Percentiles rank a stretch among this genome's conserved stretches.
Evolutionary conservation across 2,113 vertebrate species (phyloP).

Genomic region (Grus americana): DNA sequence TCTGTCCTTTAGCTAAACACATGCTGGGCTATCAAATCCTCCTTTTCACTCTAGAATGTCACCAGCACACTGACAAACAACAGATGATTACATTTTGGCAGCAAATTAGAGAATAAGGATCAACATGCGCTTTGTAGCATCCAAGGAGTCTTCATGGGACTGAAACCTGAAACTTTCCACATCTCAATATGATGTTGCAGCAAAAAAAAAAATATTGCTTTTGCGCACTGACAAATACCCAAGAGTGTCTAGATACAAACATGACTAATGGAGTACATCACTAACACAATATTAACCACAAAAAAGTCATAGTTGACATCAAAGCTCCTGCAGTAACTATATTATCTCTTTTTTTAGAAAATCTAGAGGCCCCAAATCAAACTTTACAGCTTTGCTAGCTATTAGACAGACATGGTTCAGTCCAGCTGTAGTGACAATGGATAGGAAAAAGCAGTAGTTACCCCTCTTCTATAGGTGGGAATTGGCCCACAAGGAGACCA

Average conservation of each 20-base stretch:
- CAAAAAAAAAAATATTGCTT: not conserved
- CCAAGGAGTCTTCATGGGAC: not conserved
- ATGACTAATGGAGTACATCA: not conserved
- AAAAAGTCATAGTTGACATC: not conserved
- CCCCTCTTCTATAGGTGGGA: not conserved
- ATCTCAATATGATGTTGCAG: not conserved
- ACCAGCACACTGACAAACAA: not conserved
- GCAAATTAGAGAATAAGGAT: not conserved
- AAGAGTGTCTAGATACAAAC: not conserved
- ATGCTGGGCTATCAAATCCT: not conserved
- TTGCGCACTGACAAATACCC: not conserved
- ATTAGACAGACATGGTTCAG: not conserved
- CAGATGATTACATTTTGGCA: conserved; percentile 9
- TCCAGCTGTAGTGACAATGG: not conserved
- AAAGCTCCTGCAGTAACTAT: not conserved
- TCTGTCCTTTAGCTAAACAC: not conserved
- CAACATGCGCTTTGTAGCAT: not conserved
- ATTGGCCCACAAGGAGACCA: not conserved
- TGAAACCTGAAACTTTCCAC: conserved; percentile 12
- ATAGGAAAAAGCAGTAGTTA: not conserved
- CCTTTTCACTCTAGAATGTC: not conserved
- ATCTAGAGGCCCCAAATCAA: not conserved
- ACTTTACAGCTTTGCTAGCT: not conserved
- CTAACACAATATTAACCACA: not conserved
- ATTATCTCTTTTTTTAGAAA: not conserved